A percentile compares a stretch with the other conserved stretches of the same genome.
Conservation (phyloP, 2,797 vertebrate genomes). For the Falco concolor region DNA sequence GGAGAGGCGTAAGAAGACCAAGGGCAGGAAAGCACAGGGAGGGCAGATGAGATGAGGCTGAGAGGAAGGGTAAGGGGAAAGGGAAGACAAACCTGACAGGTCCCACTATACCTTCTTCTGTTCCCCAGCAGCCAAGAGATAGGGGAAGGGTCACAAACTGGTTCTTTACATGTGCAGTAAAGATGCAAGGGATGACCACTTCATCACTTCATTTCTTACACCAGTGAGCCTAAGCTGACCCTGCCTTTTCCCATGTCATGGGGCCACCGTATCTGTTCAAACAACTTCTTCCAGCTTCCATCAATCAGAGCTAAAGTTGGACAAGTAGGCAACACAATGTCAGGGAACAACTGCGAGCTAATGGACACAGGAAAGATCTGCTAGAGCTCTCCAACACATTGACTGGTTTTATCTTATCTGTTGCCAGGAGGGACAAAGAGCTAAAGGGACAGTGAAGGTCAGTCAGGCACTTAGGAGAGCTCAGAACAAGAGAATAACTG, state of each 20-base stretch:
- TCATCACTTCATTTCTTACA: not conserved
- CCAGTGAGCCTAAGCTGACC: not conserved
- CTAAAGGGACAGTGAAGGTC: conserved; percentile 33
- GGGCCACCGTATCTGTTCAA: not conserved
- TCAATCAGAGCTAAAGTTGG: not conserved
- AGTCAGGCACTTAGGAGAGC: not conserved
- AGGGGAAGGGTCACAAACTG: not conserved
- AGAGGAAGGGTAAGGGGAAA: not conserved
- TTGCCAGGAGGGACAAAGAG: conserved; percentile 33
- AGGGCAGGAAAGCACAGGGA: not conserved
- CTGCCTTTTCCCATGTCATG: not conserved
- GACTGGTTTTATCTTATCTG: conserved; percentile 54
- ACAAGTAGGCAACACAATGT: not conserved
- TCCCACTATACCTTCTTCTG: not conserved
- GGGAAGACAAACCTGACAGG: not conserved
- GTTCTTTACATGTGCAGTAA: not conserved
- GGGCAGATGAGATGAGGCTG: not conserved
- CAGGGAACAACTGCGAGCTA: not conserved
- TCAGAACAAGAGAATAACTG: conserved; percentile 27
- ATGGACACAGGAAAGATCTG: conserved; percentile 22
- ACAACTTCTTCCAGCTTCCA: not conserved
- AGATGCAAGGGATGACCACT: not conserved
- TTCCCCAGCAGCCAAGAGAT: not conserved
- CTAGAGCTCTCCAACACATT: conserved; percentile 38
- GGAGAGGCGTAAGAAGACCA: not conserved